These are phyloP conservation scores for Dicerorhinus sumatrensis DNA, from an alignment of 2,113 vertebrate genomes.

Conservation along the genomic window DNA sequence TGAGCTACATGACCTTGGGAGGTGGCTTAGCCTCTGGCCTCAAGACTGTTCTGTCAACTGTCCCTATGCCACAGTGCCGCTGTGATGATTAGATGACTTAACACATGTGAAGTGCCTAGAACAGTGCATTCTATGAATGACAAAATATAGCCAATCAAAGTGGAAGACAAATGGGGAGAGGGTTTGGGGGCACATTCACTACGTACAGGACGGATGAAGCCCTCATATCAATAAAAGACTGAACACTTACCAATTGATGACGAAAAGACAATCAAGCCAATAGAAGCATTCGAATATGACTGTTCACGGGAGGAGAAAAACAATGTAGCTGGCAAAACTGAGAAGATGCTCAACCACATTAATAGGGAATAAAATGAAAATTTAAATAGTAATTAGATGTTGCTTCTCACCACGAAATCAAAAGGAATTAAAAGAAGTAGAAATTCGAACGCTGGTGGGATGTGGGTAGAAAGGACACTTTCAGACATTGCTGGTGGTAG, in stretches of 20 bases:
- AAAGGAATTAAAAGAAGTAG: not conserved
- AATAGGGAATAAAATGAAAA: no score
- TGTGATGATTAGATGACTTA: accelerated
- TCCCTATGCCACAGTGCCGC: not conserved
- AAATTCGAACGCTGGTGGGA: not conserved
- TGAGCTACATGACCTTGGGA: not conserved
- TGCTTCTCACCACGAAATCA: not conserved
- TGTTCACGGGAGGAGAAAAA: not conserved
- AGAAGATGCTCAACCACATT: not conserved
- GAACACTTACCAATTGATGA: not conserved
- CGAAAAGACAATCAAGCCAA: not conserved
- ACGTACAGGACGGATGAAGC: not conserved
- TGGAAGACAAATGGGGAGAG: not conserved
- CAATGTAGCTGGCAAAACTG: not conserved
- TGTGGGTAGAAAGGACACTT: no score
- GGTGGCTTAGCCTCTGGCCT: not conserved
- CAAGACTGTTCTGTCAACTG: not conserved
- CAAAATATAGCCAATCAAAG: not conserved
- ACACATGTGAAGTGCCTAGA: accelerated
- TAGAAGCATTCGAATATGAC: not conserved
- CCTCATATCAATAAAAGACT: accelerated
- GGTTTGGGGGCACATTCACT: not conserved
- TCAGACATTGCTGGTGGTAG: not conserved
- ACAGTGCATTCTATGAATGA: not conserved
- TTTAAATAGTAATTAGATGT: not conserved